Evolutionary conservation across 2,888 invertebrate species (phyloP), one percentile per base, ranked within the genome.

Genomic region (Orgyia antiqua): DNA sequence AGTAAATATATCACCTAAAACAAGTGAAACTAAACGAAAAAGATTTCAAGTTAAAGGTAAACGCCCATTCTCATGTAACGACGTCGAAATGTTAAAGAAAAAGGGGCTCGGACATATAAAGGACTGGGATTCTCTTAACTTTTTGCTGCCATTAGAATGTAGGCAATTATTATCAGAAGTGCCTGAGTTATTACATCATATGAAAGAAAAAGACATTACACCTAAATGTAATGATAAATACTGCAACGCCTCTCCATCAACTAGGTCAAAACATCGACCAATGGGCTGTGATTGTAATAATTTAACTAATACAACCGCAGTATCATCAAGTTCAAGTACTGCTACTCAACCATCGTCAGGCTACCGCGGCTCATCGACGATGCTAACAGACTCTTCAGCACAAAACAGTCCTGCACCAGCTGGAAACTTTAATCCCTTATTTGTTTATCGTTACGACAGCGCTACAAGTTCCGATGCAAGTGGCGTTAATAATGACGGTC

Each of bases 121-220:
- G 65, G 98, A 98, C 72, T 98, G 97, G 97, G 95, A 96, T 58
- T 97, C 96, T 0, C 82, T 98, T 29, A 95, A 94, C 54, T 93
- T 97, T 48, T 87, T 98, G 27, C 77, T 98, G 42, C 98, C 98
- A 2, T 86, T 89, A 45, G 96, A 98, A 70, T 95, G 94, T 67
- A 90, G 91, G 43, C 91, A 92, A 60, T 88, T 95, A 44, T 69
- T 96, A 28, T 89, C 92, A 9, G 94, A 94, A 68, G 89, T 95
- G 57, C 95, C 95, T 4, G 94, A 95, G 78, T 83, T 94, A 26
- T 88, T 90, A 44, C 89, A 88, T 53, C 89, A 91, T 51, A 75
- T 90, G 20, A 91, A 89, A 57, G 80, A 88, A 26, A 88, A 82
- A 46, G 89, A 89, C 42, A 54, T 51, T 18, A 25, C 39, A 10